phyloP scores from a whole-genome alignment of 2,888 invertebrate species.

The Stenurella melanura region DNA sequence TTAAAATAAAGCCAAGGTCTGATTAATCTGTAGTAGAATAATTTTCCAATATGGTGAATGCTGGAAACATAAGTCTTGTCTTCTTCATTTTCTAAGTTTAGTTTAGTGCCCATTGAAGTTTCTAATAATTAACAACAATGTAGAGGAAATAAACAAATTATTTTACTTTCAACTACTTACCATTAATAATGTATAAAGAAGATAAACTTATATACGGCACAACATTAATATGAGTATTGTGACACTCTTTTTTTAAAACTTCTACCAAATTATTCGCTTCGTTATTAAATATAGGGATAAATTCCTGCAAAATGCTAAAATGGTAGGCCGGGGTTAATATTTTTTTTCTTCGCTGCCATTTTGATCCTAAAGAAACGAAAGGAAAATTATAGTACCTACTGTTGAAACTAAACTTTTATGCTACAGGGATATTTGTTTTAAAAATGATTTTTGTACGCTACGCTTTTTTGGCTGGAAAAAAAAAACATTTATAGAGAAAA shows the following conservation, averaged over 20 bases:
- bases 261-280: conserved; percentile 57
- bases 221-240: conserved; percentile 68
- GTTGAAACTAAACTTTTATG: too few relatives aligned
- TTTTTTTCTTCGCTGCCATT: conserved; percentile 61
- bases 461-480: too few relatives aligned
- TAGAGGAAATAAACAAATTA: neutral
- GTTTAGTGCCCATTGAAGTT: conserved; percentile 61
- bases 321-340: conserved; percentile 63
- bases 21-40: conserved; percentile 54
- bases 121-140: conserved; percentile 35
- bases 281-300: conserved; percentile 57
- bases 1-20: conserved; percentile 61
- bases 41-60: conserved; percentile 54
- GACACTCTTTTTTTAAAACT: conserved; percentile 59
- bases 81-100: conserved; percentile 53
- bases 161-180: conserved; percentile 65
- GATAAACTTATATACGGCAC: conserved; percentile 73
- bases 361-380: conserved; percentile 52
- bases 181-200: conserved; percentile 76
- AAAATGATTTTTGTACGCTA: too few relatives aligned
- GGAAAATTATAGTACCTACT: too few relatives aligned
- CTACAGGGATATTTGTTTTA: too few relatives aligned
- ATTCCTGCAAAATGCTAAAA: conserved; percentile 61
- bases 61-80: conserved; percentile 56
- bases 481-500: too few relatives aligned